Conservation (phyloP, 2,797 vertebrate genomes). For the Gallinago stenura region DNA sequence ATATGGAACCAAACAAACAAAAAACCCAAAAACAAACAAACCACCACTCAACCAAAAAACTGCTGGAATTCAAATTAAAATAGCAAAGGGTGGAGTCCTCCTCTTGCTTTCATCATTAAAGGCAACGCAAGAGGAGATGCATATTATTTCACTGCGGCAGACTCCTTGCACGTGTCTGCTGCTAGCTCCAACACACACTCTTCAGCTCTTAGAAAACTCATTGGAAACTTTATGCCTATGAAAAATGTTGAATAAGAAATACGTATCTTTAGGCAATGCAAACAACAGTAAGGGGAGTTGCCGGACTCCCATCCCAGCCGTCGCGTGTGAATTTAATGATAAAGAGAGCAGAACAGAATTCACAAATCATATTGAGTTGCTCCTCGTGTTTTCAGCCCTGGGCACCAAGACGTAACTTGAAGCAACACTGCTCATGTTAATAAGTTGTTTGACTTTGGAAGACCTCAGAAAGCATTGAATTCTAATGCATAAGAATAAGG, state of each 20-base stretch:
- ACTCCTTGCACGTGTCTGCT: background rate
- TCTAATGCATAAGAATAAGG: background rate
- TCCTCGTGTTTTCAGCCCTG: background rate
- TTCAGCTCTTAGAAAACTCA: background rate
- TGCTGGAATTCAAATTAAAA: background rate
- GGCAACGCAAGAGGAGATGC: background rate
- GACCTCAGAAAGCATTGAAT: background rate
- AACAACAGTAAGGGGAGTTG: background rate
- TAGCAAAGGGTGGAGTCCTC: background rate
- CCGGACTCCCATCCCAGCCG: background rate
- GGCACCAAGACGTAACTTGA: background rate
- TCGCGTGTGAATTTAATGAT: background rate
- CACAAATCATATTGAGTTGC: background rate
- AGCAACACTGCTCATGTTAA: background rate
- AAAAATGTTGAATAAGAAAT: background rate
- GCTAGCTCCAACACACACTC: background rate
- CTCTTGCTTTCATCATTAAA: background rate
- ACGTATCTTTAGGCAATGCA: background rate
- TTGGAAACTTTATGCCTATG: background rate
- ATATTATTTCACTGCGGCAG: background rate
- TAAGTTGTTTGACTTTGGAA: background rate
- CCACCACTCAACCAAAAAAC: background rate
- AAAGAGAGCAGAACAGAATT: background rate
- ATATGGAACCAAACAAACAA: background rate
- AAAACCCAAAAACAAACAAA: background rate